Percentiles rank a stretch among this genome's conserved stretches.
Conservation (phyloP, 2,113 vertebrate genomes). For the Ciconia boyciana region DNA sequence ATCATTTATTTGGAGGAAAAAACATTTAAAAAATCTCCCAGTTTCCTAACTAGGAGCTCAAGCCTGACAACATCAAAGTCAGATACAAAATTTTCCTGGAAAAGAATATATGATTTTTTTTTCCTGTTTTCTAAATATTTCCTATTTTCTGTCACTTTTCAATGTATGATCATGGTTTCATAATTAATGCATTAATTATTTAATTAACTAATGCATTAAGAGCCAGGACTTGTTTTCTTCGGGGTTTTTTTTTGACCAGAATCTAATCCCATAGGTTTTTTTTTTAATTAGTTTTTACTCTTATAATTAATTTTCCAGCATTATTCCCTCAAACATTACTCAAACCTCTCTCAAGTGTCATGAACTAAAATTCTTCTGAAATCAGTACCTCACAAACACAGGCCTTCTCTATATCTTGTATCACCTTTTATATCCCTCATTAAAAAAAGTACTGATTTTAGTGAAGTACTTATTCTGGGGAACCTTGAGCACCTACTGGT, state of each 20-base stretch:
- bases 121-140: background rate
- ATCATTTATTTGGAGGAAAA: background rate
- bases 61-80: background rate
- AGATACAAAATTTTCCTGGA: background rate
- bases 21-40: accelerated
- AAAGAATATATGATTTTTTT: background rate
- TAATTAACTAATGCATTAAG: background rate
- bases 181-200: background rate
- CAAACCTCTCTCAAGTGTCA: background rate
- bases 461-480: background rate
- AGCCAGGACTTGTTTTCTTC: background rate
- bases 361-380: background rate
- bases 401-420: background rate
- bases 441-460: background rate
- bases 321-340: background rate
- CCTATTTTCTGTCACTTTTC: background rate
- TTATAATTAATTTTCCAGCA: background rate
- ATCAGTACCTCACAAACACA: background rate
- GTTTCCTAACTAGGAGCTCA: background rate
- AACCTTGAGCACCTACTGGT: background rate
- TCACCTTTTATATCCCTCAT: background rate
- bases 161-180: background rate
- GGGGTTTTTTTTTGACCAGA: accelerated
- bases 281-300: background rate
- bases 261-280: background rate